Conservation (phyloP, 2,888 invertebrate genomes). For the Cephus sareptanus region DNA sequence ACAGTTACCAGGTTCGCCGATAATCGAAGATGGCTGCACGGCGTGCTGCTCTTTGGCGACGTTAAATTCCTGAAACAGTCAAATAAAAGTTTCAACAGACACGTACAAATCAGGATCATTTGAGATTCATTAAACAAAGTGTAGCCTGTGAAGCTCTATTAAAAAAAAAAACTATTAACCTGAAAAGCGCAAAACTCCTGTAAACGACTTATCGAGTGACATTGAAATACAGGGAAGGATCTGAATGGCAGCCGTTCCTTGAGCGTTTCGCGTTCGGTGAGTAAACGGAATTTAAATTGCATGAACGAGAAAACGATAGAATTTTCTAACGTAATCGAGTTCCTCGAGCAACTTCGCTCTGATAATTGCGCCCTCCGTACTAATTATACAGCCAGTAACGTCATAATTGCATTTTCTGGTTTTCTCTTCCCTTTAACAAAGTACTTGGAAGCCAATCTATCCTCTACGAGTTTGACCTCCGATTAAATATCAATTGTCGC, state of each 20-base stretch:
- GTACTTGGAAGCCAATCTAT: background rate
- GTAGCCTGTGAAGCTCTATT: too few relatives aligned
- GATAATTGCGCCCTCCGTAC: background rate
- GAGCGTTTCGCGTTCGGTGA: background rate
- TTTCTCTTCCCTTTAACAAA: background rate
- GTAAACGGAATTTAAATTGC: background rate
- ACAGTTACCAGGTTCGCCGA: constrained; percentile 41
- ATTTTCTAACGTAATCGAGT: background rate
- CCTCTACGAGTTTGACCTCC: background rate
- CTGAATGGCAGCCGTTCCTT: background rate
- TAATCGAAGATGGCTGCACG: constrained; percentile 71
- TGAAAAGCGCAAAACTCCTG: background rate
- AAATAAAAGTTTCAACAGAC: constrained; percentile 24
- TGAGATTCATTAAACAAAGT: background rate
- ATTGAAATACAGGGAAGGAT: background rate
- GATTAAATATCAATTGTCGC: background rate
- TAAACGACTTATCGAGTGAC: background rate
- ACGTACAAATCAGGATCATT: constrained; percentile 29
- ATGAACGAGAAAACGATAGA: background rate
- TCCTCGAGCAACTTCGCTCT: background rate
- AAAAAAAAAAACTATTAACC: too few relatives aligned
- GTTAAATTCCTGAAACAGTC: constrained; percentile 72
- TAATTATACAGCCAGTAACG: background rate
- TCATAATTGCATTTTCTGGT: background rate
- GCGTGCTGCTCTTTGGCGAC: constrained; percentile 74